Percentiles rank a stretch among this genome's conserved stretches.
Evolutionary conservation across 1,140 invertebrate genomes (phyloP).

Genomic region (Trichomalopsis sarcophagae): DNA sequence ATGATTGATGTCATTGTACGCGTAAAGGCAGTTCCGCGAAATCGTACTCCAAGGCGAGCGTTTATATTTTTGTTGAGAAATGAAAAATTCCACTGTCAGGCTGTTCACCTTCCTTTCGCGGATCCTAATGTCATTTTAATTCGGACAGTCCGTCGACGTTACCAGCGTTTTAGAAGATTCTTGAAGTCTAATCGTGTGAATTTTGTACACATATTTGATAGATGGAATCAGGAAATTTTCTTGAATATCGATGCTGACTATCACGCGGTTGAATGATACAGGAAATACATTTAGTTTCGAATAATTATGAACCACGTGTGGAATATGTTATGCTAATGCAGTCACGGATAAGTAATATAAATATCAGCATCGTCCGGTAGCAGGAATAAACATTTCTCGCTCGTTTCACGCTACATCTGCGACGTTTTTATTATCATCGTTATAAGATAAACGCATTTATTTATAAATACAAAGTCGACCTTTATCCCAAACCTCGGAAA

Average conservation of each 20-base stretch:
- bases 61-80: background rate
- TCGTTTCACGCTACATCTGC: no score
- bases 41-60: background rate
- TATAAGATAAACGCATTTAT: background rate
- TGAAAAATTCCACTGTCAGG: conserved; percentile 12
- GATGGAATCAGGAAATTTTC: background rate
- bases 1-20: no score
- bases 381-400: background rate
- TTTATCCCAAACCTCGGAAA: no score
- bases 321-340: background rate
- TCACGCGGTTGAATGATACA: background rate
- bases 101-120: conserved; percentile 13
- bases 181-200: no score
- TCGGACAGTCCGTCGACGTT: background rate
- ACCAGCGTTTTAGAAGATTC: no score
- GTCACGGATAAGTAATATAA: background rate
- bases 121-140: conserved; percentile 11
- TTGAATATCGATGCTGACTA: background rate
- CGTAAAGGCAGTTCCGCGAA: background rate
- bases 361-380: background rate
- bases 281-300: background rate
- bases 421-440: background rate
- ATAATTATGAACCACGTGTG: background rate
- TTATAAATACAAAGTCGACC: background rate
- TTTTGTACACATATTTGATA: no score